Evolutionary conservation across 1,140 invertebrate species (phyloP).

Genomic region (Lordiphosa mommai): DNA sequence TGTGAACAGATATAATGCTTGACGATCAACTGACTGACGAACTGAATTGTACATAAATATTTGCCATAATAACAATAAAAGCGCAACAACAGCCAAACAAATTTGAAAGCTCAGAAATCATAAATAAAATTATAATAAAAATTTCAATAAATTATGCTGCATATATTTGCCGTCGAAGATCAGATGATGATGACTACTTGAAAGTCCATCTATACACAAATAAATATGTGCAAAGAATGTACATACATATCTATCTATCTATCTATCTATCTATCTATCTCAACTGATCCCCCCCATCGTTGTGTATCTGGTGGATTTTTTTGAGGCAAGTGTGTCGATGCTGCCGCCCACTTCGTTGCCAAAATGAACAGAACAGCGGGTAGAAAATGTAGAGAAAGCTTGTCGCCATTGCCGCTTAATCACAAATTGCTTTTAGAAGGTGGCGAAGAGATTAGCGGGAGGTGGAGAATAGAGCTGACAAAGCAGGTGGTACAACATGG

Average conservation of each 20-base stretch:
- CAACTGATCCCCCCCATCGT: slow-evolving; percentile 14
- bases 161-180: slow-evolving; percentile 9
- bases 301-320: slow-evolving; percentile 24
- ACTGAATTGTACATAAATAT: slow-evolving; percentile 32
- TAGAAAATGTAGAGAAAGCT: slow-evolving; percentile 8
- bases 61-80: slow-evolving; percentile 40
- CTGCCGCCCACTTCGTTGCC: slow-evolving; percentile 5
- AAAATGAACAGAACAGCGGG: neutral
- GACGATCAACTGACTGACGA: neutral
- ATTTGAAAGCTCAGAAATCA: slow-evolving; percentile 59
- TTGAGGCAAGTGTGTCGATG: slow-evolving; percentile 31
- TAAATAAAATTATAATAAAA: slow-evolving; percentile 73
- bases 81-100: slow-evolving; percentile 44
- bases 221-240: neutral
- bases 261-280: slow-evolving; percentile 16
- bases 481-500: neutral
- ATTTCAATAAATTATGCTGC: slow-evolving; percentile 54
- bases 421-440: slow-evolving; percentile 43
- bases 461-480: neutral
- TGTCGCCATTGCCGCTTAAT: slow-evolving; percentile 46
- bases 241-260: slow-evolving; percentile 23
- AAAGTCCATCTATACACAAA: slow-evolving; percentile 25
- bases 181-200: slow-evolving; percentile 24
- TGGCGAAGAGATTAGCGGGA: neutral
- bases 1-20: neutral